Evolutionary conservation across 2,888 invertebrate species (phyloP), one percentile per base, ranked within the genome.

Genomic region (Galerucella pusilla): DNA sequence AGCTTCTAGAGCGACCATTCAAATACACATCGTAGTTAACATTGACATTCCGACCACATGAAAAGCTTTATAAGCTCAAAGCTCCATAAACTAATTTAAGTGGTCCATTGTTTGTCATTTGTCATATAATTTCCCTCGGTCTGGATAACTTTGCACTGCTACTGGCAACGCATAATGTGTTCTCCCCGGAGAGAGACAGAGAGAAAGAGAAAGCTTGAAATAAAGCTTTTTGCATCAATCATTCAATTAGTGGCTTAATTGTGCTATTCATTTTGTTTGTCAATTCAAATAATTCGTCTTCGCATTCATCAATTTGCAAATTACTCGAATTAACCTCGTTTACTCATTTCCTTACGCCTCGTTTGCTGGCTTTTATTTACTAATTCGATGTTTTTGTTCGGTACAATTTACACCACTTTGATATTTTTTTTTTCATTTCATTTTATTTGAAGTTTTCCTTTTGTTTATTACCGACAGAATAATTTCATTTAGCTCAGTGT

Each of bases 241-340:
- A 87, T 86, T 86, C 84, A 85, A 87, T 87, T 87, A 86, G 83
- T 83, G 84, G 85, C 85, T 86, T 86, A 87, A 87, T 86, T 86
- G 86, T 84, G 84, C 86, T 83, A 87, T 87, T 86, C 86, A 86
- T 85, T 85, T 84, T 85, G 85, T 86, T 86, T 86, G 85, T 85
- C 85, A 85, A 84, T 85, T 85, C 83, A 84, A 85, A 85, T 84
- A 81, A 83, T 84, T 84, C 84, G 81, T 78, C 82, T 82, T 81
- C 84, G 84, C 84, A 86, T 86, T 85, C 85, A 85, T 85, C 86
- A 85, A 85, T 85, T 85, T 85, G 80, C 77, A 73, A 78, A 76
- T 78, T 78, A 79, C 77, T 77, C 82, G 80, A 81, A 81, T 83
- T 84, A 82, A 81, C 82, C 77, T 77, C 78, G 78, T 77, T 78